Percentiles rank a stretch among this genome's conserved stretches.
Conservation (phyloP, 2,113 vertebrate genomes). For the Romanogobio albipinnatus region DNA sequence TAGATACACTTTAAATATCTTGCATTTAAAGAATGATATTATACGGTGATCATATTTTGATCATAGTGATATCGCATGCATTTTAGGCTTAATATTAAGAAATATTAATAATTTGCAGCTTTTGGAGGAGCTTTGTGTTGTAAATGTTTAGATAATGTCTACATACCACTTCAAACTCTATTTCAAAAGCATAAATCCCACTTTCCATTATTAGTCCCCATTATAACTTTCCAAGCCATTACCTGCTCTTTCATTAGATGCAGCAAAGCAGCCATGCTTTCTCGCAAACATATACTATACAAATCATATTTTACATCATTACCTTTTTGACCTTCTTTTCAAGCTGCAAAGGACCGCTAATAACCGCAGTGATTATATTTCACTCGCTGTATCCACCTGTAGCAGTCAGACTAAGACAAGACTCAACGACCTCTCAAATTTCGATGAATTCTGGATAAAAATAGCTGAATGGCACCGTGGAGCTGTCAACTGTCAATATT, state of each 20-base stretch:
- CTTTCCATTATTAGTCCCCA: background rate
- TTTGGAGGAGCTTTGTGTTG: background rate
- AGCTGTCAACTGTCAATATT: constrained; percentile 55
- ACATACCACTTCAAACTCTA: background rate
- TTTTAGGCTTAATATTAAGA: too few species aligned
- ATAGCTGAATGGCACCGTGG: constrained; percentile 5
- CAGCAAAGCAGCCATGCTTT: background rate
- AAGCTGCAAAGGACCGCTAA: background rate
- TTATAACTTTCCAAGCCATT: background rate
- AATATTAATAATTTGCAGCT: background rate
- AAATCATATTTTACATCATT: background rate
- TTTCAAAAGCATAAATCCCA: background rate
- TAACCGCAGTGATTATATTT: background rate
- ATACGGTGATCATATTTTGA: too few species aligned
- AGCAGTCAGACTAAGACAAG: constrained; percentile 11
- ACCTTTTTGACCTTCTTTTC: constrained; percentile 5
- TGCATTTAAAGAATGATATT: too few species aligned
- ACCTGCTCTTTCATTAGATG: background rate
- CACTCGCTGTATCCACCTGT: constrained; percentile 19
- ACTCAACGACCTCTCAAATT: constrained; percentile 40
- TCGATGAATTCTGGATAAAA: constrained; percentile 40
- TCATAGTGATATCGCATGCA: too few species aligned
- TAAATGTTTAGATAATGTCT: background rate
- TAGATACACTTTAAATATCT: too few species aligned
- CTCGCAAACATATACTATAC: background rate